Conservation (phyloP, 2,113 vertebrate species). For the Rattus norvegicus region DNA sequence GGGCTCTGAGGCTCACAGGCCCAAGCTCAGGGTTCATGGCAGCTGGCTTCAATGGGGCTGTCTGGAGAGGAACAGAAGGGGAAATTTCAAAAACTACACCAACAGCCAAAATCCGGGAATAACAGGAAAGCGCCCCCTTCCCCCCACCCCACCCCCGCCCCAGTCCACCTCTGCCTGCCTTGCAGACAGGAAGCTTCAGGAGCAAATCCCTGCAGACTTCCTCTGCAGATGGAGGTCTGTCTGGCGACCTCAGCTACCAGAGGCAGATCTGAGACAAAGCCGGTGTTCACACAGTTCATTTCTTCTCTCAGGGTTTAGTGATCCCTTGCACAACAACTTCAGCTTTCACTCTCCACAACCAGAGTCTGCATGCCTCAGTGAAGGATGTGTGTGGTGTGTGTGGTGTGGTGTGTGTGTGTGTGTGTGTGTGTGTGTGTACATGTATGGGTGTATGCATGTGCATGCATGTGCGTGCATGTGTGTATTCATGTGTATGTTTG, state of each 20-base stretch:
- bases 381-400: too few species aligned
- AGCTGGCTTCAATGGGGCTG: neutral
- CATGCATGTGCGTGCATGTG: neutral
- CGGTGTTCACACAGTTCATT: neutral
- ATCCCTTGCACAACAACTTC: too few species aligned
- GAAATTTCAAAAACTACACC: neutral
- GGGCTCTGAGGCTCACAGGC: neutral
- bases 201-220: neutral
- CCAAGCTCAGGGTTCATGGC: neutral
- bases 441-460: too few species aligned
- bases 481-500: too few species aligned
- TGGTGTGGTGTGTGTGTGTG: too few species aligned
- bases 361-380: too few species aligned
- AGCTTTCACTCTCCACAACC: neutral
- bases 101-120: neutral
- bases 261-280: neutral
- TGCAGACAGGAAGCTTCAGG: neutral
- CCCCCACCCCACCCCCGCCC: neutral
- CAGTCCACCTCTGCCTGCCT: too few species aligned
- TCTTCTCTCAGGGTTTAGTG: neutral
- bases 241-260: neutral
- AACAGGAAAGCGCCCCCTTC: neutral
- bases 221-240: neutral
- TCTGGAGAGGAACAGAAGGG: neutral
- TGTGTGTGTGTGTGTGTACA: fast-evolving